phyloP scores from a whole-genome alignment of 2,113 vertebrate genomes.

The Balaenoptera acutorostrata region DNA sequence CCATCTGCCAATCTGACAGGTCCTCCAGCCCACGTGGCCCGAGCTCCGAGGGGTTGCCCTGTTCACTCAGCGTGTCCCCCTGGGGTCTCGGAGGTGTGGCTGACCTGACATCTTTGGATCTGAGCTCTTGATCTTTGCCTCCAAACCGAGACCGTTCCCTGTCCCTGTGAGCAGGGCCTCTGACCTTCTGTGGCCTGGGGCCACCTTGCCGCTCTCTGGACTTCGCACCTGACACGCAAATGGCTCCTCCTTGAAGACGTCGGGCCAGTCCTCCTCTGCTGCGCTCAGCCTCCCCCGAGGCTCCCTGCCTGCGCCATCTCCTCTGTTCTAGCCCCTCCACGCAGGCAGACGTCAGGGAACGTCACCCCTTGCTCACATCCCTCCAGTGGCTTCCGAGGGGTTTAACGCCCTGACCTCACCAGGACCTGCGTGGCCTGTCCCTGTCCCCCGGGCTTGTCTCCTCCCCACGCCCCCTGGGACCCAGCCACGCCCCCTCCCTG shows the following conservation, averaged over 20 bases:
- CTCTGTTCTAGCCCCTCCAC: neutral
- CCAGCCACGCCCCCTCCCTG: neutral
- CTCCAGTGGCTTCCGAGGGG: neutral
- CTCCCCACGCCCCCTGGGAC: neutral
- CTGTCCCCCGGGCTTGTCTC: fast-evolving
- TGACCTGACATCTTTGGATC: neutral
- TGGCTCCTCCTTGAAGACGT: fast-evolving
- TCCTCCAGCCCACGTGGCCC: neutral
- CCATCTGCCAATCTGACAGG: neutral
- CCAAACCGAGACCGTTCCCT: neutral
- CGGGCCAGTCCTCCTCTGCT: fast-evolving
- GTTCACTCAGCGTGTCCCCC: fast-evolving
- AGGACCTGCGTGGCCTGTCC: neutral
- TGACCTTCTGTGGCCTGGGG: neutral
- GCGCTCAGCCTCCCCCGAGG: neutral
- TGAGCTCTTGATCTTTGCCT: neutral
- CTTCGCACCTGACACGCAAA: neutral
- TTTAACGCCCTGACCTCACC: neutral
- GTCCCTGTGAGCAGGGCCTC: neutral
- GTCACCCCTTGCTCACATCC: neutral
- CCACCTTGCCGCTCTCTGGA: neutral
- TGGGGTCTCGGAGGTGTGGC: neutral
- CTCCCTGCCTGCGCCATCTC: neutral
- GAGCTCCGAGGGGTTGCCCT: neutral
- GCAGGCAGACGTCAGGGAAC: neutral